Base-by-base conservation (phyloP, 2,888 invertebrate species). In the Teinopalpus imperialis region DNA sequence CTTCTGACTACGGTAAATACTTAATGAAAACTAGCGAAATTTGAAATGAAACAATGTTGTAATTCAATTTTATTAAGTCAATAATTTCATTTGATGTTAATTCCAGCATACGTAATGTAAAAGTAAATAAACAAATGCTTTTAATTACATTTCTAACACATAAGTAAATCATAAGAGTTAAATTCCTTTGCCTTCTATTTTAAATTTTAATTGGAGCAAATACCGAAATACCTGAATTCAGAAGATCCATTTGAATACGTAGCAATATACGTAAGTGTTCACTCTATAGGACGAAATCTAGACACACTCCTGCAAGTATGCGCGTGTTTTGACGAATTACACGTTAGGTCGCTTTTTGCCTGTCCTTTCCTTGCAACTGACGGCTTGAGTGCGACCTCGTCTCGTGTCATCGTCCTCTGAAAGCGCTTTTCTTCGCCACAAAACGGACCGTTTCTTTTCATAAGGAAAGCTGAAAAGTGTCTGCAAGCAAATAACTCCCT, bases 351-450 rank as follows among this genome's bases (percentile, higher is more conserved):
- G 81, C 73, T 82, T 80, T 83, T 78, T 67, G 74, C 73, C 57
- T 68, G 81, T 71, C 83, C 78, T 78, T 81, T 75, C 74, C 77
- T 74, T 78, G 76, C 81, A 76, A 74, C 77, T 74, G 80, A 74
- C 80, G 74, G 75, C 69, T 74, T 72, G 83, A 82, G 79, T 81
- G 78, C 78, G 87, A 86, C 87, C 86, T 78, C 87, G 81, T 75
- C 83, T 78, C 86, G 81, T 87, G 88, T 88, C 87, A 87, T 87
- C 88, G 88, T 86, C 85, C 87, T 81, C 76, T 88, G 87, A 88
- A 88, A 88, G 87, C 77, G 80, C 82, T 77, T 88, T 87, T 86
- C 85, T 86, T 82, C 73, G 70, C 82, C 83, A 81, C 85, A 86
- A 88, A 88, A 86, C 83, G 83, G 81, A 77, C 81, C 78, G 81